A percentile compares a stretch with the other conserved stretches of the same genome.
phyloP scores from a whole-genome alignment of 2,113 vertebrate genomes.

The Ophiodon elongatus region DNA sequence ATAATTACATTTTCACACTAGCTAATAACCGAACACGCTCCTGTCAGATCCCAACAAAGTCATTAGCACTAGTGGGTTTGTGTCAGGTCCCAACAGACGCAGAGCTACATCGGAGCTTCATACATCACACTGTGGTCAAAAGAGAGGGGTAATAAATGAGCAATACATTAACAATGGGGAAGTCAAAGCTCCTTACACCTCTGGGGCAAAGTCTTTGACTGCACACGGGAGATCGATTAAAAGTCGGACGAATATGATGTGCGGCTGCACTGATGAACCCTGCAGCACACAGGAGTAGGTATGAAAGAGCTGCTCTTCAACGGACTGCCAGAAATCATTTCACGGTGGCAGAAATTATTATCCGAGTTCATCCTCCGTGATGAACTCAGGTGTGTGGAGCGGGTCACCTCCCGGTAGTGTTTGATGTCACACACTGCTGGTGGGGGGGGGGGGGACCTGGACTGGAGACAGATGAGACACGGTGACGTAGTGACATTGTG shows the following conservation, averaged over 20 bases:
- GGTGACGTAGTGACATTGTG: neutral
- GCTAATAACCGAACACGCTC: too few relatives aligned
- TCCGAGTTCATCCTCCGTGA: neutral
- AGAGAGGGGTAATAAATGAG: constrained; percentile 10
- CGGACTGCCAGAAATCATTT: constrained; percentile 12
- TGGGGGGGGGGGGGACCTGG: neutral
- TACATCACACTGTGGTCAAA: neutral
- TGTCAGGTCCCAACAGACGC: neutral
- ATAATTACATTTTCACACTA: too few relatives aligned
- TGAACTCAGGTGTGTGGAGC: neutral
- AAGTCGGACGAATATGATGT: neutral
- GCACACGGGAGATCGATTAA: neutral
- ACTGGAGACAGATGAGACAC: neutral
- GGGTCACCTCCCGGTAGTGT: neutral
- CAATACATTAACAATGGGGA: neutral
- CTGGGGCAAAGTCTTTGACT: constrained; percentile 5
- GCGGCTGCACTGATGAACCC: constrained; percentile 3
- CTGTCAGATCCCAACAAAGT: neutral
- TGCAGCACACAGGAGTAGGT: neutral
- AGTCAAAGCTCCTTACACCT: constrained; percentile 5
- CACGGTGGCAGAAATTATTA: neutral
- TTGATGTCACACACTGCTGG: neutral
- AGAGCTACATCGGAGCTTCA: neutral
- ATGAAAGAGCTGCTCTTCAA: neutral
- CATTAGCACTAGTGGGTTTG: neutral